Percentiles rank a stretch among this genome's conserved stretches.
phyloP scores from a whole-genome alignment of 2,888 invertebrate genomes.

The Poecilobothrus nobilitatus region DNA sequence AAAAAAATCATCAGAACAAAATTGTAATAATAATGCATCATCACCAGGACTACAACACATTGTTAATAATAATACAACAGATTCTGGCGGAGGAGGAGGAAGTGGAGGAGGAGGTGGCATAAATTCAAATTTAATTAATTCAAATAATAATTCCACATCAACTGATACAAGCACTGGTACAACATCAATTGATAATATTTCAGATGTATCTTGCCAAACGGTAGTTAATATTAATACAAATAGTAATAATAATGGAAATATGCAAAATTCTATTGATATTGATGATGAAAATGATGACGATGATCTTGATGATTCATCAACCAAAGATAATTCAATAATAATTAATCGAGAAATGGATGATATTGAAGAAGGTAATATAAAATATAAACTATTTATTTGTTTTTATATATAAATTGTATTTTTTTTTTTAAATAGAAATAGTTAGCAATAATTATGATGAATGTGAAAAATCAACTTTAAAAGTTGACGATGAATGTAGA shows the following conservation, averaged over 20 bases:
- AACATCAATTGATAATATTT: conserved; percentile 29
- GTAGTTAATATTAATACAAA: conserved; percentile 21
- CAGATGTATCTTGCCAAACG: conserved; percentile 33
- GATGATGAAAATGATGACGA: conserved; percentile 23
- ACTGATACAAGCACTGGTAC: conserved; percentile 16
- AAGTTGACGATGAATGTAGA: conserved; percentile 16
- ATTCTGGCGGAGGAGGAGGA: conserved; percentile 13
- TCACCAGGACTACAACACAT: neutral
- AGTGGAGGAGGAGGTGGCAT: too few relatives aligned
- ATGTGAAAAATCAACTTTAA: conserved; percentile 21
- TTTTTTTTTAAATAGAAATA: conserved; percentile 19
- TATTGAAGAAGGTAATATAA: conserved; percentile 25
- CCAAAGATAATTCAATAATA: conserved; percentile 22
- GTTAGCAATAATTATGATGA: conserved; percentile 21
- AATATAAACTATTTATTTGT: neutral
- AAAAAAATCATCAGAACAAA: conserved; percentile 25
- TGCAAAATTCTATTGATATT: conserved; percentile 13
- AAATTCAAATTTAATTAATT: neutral
- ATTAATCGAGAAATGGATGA: conserved; percentile 26
- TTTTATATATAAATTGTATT: conserved; percentile 11
- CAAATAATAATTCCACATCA: conserved; percentile 16
- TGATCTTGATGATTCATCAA: conserved; percentile 11
- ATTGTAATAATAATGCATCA: neutral
- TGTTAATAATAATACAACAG: conserved; percentile 14
- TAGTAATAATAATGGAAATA: conserved; percentile 16